phyloP scores from a whole-genome alignment of 2,888 invertebrate species.

The Pandemis corylana region DNA sequence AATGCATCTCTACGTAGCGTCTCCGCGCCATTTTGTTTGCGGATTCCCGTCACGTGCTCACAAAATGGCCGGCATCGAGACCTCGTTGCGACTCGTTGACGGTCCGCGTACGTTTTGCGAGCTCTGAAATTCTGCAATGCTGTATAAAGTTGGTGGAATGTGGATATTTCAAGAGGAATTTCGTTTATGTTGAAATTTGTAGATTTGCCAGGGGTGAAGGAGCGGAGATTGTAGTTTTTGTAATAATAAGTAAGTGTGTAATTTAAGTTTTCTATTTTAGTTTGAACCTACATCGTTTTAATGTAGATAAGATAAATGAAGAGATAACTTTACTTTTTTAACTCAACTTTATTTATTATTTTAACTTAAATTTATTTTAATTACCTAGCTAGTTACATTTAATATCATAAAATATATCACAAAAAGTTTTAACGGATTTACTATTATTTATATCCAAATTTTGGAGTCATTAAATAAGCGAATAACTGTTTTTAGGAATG shows the following conservation, averaged over 20 bases:
- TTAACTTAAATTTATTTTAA: no score
- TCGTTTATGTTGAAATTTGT: background rate
- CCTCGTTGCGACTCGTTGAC: conserved; percentile 18
- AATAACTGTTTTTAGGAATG: no score
- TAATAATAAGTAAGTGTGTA: background rate
- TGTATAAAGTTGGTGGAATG: conserved; percentile 15
- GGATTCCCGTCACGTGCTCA: conserved; percentile 20
- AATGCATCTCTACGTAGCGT: conserved; percentile 18
- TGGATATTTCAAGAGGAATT: conserved; percentile 1
- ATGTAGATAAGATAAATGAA: no score
- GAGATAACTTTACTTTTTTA: no score
- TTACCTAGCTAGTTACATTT: no score
- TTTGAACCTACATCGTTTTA: no score
- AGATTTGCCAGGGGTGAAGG: background rate
- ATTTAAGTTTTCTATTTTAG: no score
- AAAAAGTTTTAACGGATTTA: no score
- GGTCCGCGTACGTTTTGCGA: conserved; percentile 19
- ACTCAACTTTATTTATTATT: no score
- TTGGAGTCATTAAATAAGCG: no score
- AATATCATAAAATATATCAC: no score
- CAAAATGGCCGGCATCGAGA: conserved; percentile 26
- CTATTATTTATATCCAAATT: no score
- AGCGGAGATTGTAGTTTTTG: background rate
- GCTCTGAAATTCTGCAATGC: conserved; percentile 20
- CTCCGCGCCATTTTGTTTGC: conserved; percentile 21